phyloP scores from a whole-genome alignment of 2,888 invertebrate species.

The Endotricha flammealis region DNA sequence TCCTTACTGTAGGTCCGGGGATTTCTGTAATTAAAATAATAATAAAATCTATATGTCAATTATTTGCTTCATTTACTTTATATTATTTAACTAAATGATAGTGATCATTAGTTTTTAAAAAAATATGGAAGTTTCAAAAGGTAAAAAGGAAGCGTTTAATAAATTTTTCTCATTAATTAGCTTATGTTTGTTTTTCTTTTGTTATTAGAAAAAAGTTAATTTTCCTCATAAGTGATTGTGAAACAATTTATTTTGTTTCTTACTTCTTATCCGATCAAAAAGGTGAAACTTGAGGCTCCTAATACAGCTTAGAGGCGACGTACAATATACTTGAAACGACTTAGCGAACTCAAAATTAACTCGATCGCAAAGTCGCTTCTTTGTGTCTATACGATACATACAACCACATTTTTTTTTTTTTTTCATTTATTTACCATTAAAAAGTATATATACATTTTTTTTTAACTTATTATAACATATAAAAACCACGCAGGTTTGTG shows the following conservation, averaged over 20 bases:
- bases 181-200: too few relatives aligned
- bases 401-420: constrained; percentile 1
- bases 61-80: background rate
- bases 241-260: background rate
- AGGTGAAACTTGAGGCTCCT: constrained; percentile 6
- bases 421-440: too few relatives aligned
- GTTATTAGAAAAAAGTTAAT: too few relatives aligned
- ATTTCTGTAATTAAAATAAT: constrained; percentile 81
- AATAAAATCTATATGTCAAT: constrained; percentile 3
- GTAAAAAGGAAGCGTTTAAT: too few relatives aligned
- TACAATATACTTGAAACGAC: constrained; percentile 9
- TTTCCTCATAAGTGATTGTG: too few relatives aligned
- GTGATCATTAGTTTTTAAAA: too few relatives aligned
- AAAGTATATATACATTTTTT: too few relatives aligned
- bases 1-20: constrained; percentile 82
- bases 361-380: constrained; percentile 8
- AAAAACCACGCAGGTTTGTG: too few relatives aligned
- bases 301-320: constrained; percentile 8
- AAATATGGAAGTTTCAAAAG: too few relatives aligned
- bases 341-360: constrained; percentile 9
- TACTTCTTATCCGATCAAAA: background rate
- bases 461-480: too few relatives aligned
- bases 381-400: constrained; percentile 6
- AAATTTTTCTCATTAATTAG: too few relatives aligned
- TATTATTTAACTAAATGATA: too few relatives aligned